These are phyloP conservation scores for Meiosimyza decipiens DNA, from an alignment of 2,888 invertebrate species.

Conservation along the genomic window DNA sequence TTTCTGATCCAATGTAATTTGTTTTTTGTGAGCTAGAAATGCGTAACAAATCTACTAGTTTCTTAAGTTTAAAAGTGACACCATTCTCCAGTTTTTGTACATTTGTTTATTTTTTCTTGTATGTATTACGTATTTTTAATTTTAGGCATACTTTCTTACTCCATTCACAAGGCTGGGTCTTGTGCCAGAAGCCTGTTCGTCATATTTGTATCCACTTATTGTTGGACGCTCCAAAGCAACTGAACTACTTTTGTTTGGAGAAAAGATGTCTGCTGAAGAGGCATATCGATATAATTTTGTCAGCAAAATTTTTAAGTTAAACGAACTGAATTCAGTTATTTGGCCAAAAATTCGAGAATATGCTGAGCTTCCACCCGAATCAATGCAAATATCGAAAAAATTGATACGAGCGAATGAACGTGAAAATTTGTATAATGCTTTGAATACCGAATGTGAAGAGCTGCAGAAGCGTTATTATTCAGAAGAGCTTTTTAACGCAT, in stretches of 20 bases:
- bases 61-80: too few species aligned
- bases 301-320: conserved; percentile 78
- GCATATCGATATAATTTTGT: conserved; percentile 83
- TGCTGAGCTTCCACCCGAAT: conserved; percentile 69
- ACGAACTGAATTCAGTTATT: conserved; percentile 71
- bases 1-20: too few species aligned
- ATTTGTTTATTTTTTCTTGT: neutral
- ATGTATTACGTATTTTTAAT: conserved; percentile 2
- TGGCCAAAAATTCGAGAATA: conserved; percentile 71
- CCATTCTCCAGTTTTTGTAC: neutral
- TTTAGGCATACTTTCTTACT: conserved; percentile 86
- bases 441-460: conserved; percentile 76
- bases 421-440: conserved; percentile 74
- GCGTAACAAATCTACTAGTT: too few species aligned
- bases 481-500: conserved; percentile 74
- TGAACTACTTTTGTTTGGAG: conserved; percentile 76
- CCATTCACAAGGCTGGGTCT: conserved; percentile 89
- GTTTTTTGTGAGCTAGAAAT: neutral
- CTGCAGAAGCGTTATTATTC: conserved; percentile 74
- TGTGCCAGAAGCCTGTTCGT: conserved; percentile 90
- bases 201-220: conserved; percentile 84
- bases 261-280: conserved; percentile 82
- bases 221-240: conserved; percentile 83
- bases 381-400: conserved; percentile 77
- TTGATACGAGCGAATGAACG: conserved; percentile 74